phyloP scores from a whole-genome alignment of 2,888 invertebrate species.

The Sarcophaga caerulescens region DNA sequence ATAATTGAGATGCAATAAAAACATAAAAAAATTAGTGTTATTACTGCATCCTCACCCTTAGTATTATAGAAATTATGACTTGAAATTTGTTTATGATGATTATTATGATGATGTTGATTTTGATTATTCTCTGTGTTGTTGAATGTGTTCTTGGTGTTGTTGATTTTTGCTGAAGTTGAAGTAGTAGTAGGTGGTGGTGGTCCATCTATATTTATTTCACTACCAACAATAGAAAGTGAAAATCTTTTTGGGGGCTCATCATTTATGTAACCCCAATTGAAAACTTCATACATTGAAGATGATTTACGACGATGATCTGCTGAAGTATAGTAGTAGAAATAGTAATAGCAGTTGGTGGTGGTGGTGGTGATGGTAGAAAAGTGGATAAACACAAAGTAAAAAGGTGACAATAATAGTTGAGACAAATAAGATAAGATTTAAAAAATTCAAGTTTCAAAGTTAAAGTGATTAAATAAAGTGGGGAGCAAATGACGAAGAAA shows the following conservation, averaged over 20 bases:
- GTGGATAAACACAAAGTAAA: slow-evolving; percentile 67
- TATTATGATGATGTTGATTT: slow-evolving; percentile 66
- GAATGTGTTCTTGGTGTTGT: slow-evolving; percentile 67
- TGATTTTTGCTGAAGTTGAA: slow-evolving; percentile 57
- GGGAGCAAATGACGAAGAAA: slow-evolving; percentile 34
- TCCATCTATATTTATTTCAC: slow-evolving; percentile 81
- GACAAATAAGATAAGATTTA: slow-evolving; percentile 24
- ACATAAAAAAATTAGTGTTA: slow-evolving; percentile 60
- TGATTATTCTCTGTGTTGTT: slow-evolving; percentile 67
- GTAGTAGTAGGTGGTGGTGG: slow-evolving; percentile 72
- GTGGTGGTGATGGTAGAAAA: slow-evolving; percentile 55
- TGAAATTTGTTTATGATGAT: slow-evolving; percentile 77
- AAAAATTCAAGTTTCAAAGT: slow-evolving; percentile 34
- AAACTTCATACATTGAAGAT: slow-evolving; percentile 88
- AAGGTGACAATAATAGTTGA: slow-evolving; percentile 61
- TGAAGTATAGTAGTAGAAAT: slow-evolving; percentile 59
- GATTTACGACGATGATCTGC: slow-evolving; percentile 83
- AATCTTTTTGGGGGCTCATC: slow-evolving; percentile 81
- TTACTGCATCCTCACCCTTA: slow-evolving; percentile 80
- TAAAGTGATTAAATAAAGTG: slow-evolving; percentile 19
- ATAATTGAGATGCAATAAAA: slow-evolving; percentile 64
- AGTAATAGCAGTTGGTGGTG: slow-evolving; percentile 27
- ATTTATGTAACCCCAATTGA: slow-evolving; percentile 84
- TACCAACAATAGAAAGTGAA: slow-evolving; percentile 80
- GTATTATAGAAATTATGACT: slow-evolving; percentile 74